phyloP scores from a whole-genome alignment of 2,113 vertebrate genomes.

The Dasyurus viverrinus region DNA sequence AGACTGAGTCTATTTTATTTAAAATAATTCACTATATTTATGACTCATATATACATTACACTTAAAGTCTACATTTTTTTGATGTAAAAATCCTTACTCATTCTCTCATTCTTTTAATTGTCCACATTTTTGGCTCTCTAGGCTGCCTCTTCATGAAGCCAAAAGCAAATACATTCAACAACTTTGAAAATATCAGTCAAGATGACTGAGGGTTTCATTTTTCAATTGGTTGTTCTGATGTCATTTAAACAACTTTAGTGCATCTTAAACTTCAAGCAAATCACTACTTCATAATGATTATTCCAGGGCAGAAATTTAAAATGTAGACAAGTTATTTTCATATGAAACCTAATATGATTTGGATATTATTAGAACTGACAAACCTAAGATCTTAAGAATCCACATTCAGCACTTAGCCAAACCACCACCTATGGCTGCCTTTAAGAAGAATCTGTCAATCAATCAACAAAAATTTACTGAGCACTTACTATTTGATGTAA shows the following conservation, averaged over 20 bases:
- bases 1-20: background rate
- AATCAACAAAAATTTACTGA: background rate
- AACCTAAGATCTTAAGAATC: background rate
- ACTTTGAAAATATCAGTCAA: background rate
- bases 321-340: background rate
- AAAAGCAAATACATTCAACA: background rate
- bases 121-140: conserved; percentile 6
- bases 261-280: background rate
- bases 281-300: background rate
- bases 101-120: conserved; percentile 24
- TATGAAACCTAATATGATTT: background rate
- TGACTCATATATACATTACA: conserved; percentile 16
- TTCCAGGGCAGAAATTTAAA: background rate
- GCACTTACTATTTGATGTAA: background rate
- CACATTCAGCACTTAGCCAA: background rate
- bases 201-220: conserved; percentile 15
- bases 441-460: background rate
- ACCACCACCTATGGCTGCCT: conserved; percentile 2
- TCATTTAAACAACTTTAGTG: background rate
- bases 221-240: background rate
- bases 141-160: background rate
- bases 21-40: conserved; percentile 26
- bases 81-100: background rate
- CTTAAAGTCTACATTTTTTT: background rate
- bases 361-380: background rate